Evolutionary conservation across 2,888 invertebrate genomes (phyloP), one percentile per base, ranked within the genome.

Genomic region (Euproctis similis): DNA sequence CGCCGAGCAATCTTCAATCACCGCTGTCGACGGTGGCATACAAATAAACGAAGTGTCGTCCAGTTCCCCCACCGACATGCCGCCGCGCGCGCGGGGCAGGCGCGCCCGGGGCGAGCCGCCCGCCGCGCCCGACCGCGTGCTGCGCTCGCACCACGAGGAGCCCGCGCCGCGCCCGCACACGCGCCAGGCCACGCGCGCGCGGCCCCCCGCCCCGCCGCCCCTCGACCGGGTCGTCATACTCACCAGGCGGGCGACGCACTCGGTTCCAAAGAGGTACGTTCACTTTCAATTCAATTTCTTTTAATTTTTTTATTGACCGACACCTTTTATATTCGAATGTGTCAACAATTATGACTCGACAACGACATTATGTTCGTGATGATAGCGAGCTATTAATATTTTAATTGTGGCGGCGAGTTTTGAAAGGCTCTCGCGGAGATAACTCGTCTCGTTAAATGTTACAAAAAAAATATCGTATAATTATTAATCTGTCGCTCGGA

Each of bases 21-120:
- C 35, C 4, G 39, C 50, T 32, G 66, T 68, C 31, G 72, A 73
- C 36, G 85, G 81, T 40, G 70, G 81, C 17, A 89, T 90, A 22
- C 90, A 90, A 67, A 90, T 90, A 41, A 87, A 90, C 61, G 90
- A 90, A 62, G 87, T 90, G 9, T 89, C 89, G 1, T 89, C 90
- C 1, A 88, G 88, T 47, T 87, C 87, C 22, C 82, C 85, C 5
- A 80, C 81, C n/a, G 78, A 82, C 21, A 70, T 54, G 0, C 72
- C 81, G 22, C 57, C 65, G 5, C 51, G 65, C 3, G 36, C 60
- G 3, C 71, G 76, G 27, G 72, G 66, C 0, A 60, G 78, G 0
- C 59, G 66, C 1, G 29, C 35, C 1, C 51, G 53, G 4, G 59
- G 57, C 4, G 21, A 21, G 2, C 10, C 10, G 1, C 36, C 46